phyloP scores from a whole-genome alignment of 2,888 invertebrate genomes.

The Metallyticus violacea region DNA sequence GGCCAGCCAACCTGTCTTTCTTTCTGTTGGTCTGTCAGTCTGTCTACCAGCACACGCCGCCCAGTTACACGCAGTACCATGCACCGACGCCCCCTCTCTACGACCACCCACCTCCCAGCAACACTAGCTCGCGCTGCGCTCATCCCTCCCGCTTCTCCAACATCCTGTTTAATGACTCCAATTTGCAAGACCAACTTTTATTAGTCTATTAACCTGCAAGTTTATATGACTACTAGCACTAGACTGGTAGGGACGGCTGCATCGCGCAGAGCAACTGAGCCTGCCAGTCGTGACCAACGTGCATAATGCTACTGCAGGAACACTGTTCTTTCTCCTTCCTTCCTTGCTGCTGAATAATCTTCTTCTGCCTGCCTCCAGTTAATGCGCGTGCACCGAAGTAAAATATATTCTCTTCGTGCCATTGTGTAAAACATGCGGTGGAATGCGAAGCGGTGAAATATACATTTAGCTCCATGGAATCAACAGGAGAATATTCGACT shows the following conservation, averaged over 20 bases:
- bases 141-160: not conserved
- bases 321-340: no score
- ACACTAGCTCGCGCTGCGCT: not conserved
- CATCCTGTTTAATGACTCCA: conserved; percentile 29
- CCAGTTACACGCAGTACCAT: not conserved
- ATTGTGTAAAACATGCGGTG: not conserved
- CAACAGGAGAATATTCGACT: not conserved
- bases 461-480: not conserved
- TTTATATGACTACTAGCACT: conserved; percentile 21
- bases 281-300: conserved; percentile 22
- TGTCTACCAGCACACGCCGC: not conserved
- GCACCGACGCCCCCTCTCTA: not conserved
- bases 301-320: conserved; percentile 7
- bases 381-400: not conserved
- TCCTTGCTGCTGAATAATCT: not conserved
- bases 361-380: not conserved
- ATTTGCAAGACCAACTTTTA: conserved; percentile 33
- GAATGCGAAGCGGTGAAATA: not conserved
- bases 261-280: not conserved
- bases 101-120: not conserved
- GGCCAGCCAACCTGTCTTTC: no score
- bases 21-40: not conserved
- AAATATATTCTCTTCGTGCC: not conserved
- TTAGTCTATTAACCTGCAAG: conserved; percentile 31
- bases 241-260: not conserved